phyloP scores from a whole-genome alignment of 92 coral and sea anemone genomes.

The Desmophyllum pertusum region DNA sequence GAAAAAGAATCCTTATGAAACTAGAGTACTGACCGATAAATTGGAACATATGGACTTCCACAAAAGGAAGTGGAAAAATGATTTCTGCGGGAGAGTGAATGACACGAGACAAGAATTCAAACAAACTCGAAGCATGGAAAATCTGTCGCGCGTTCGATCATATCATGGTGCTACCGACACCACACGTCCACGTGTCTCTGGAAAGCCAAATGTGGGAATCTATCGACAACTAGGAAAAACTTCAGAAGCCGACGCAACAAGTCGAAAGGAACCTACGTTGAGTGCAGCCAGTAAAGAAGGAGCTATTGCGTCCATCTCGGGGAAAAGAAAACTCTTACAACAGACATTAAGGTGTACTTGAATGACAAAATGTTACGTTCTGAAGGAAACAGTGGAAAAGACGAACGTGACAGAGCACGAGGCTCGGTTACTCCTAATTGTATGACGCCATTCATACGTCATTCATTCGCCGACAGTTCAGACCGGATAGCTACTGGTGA shows the following conservation, averaged over 20 bases:
- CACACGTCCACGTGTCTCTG: background rate
- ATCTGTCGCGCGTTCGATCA: background rate
- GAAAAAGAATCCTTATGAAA: conserved; percentile 55
- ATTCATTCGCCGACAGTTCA: background rate
- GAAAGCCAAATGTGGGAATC: background rate
- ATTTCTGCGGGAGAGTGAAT: conserved; percentile 36
- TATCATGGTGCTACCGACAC: background rate
- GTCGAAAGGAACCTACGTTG: background rate
- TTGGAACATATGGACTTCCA: conserved; percentile 46
- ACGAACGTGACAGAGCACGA: background rate
- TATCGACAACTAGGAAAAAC: background rate
- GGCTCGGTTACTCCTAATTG: background rate
- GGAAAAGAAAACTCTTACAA: conserved; percentile 18
- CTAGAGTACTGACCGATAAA: conserved; percentile 47
- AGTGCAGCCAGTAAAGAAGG: background rate
- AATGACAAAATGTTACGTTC: background rate
- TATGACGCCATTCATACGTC: conserved; percentile 23
- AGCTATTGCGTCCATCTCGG: background rate
- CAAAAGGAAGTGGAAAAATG: conserved; percentile 49
- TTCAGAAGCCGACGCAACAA: background rate
- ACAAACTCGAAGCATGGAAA: background rate
- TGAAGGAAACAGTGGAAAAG: background rate
- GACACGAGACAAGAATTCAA: conserved; percentile 49
- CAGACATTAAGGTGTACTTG: background rate
- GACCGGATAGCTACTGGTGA: background rate